phyloP scores from a whole-genome alignment of 2,888 invertebrate species.

The Apamea anceps region DNA sequence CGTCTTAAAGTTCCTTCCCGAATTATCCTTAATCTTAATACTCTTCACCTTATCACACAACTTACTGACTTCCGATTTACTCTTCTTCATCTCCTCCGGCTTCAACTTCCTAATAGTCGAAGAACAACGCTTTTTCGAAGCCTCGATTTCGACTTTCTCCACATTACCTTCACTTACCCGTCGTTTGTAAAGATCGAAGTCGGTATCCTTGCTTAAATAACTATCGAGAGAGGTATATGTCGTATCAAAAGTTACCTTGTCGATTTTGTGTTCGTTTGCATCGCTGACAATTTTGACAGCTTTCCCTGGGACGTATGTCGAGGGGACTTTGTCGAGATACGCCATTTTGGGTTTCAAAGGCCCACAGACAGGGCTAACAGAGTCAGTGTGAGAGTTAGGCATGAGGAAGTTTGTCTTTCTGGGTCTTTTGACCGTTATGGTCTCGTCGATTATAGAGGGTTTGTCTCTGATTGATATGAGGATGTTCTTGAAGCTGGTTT shows the following conservation, averaged over 20 bases:
- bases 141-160: constrained; percentile 68
- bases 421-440: constrained; percentile 81
- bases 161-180: constrained; percentile 86
- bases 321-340: constrained; percentile 82
- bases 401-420: constrained; percentile 82
- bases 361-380: constrained; percentile 79
- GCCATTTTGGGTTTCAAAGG: constrained; percentile 84
- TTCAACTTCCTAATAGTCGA: constrained; percentile 83
- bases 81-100: constrained; percentile 85
- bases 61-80: constrained; percentile 88
- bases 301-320: constrained; percentile 92
- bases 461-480: constrained; percentile 85
- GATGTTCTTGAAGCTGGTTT: constrained; percentile 85
- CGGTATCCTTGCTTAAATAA: constrained; percentile 85
- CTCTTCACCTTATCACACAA: constrained; percentile 87
- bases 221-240: constrained; percentile 89
- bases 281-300: constrained; percentile 93
- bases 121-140: constrained; percentile 83
- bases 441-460: constrained; percentile 83
- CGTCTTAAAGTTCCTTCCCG: constrained; percentile 82
- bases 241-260: constrained; percentile 84
- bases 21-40: constrained; percentile 83
- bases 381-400: constrained; percentile 80
- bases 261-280: constrained; percentile 82
- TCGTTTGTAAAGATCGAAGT: constrained; percentile 80